Base-by-base conservation (phyloP, 1,140 invertebrate species). In the Brachionus asplanchnoidis region DNA sequence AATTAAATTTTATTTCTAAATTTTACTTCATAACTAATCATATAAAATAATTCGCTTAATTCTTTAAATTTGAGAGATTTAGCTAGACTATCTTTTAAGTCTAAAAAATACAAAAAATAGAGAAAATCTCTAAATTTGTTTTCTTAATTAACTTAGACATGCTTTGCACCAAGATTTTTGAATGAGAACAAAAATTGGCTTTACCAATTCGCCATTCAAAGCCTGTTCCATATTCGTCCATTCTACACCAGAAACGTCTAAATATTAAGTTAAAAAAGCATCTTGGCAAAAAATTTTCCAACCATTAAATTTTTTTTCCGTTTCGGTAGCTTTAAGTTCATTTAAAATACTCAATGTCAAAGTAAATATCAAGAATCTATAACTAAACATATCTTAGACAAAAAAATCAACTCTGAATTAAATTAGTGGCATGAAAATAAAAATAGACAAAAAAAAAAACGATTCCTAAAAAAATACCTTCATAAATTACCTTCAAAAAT, bases 151-250 rank as follows among this genome's bases (percentile, higher is more conserved):
- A 88, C 91, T 91, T 88, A 91, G 91, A 87, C 92, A 93, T 11
- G 92, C 92, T 9, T 91, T 90, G 88, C 92, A 93, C 92, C 92
- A 92, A 1, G 91, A 91, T 86, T 93, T 92, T 87, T 93, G 92
- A 28, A 93, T 92, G 7, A 93, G 89, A 3, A 92, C 87, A 92
- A 93, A 92, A 0, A 92, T 77, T 11, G 92, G 92, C 85, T 91
- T 92, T 42, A 90, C n/a, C 4, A 65, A 12, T 65, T 60, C 79
- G 26, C n/a, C 36, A 44, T 60, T 11, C 7, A 42, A 32, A 11
- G 53, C 79, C 36, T 65, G 11, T 0, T 82, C 53, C 32, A 65
- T n/a, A 3, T 11, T 40, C 0, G 28, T 44, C 79, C 79, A 82
- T 32, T 82, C 32, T 36, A 82, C 53, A 0, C 26, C 32, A 36